Conservation (phyloP, 2,888 invertebrate species). For the Drosophila merina region DNA sequence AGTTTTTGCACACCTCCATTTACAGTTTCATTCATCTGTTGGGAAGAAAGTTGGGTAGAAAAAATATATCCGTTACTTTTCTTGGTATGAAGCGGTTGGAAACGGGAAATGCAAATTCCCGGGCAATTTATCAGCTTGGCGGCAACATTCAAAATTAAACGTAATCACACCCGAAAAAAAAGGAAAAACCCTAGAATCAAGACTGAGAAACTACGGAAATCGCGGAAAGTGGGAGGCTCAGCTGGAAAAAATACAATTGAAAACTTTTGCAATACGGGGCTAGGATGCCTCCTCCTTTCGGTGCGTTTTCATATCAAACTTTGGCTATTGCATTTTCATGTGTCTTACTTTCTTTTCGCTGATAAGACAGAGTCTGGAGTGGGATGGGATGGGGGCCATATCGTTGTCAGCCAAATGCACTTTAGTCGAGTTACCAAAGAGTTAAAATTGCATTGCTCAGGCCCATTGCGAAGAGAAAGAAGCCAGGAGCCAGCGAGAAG, state of each 20-base stretch:
- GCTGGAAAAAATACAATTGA: constrained; percentile 66
- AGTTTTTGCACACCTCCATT: constrained; percentile 13
- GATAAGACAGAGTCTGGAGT: constrained; percentile 50
- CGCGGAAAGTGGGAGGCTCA: constrained; percentile 15
- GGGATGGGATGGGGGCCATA: constrained; percentile 37
- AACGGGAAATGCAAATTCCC: constrained; percentile 63
- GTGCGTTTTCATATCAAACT: constrained; percentile 79
- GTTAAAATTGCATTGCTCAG: constrained; percentile 78
- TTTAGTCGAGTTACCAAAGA: constrained; percentile 77
- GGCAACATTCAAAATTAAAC: constrained; percentile 69
- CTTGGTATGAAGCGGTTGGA: constrained; percentile 8
- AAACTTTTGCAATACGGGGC: constrained; percentile 77
- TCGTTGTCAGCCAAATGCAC: constrained; percentile 75
- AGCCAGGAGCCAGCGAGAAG: constrained; percentile 4
- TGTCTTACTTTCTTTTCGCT: constrained; percentile 67
- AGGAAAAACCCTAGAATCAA: constrained; percentile 44
- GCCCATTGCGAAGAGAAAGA: constrained; percentile 40
- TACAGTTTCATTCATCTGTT: constrained; percentile 40
- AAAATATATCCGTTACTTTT: constrained; percentile 11
- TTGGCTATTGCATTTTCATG: constrained; percentile 79
- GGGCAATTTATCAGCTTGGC: constrained; percentile 63
- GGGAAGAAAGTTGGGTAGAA: constrained; percentile 33
- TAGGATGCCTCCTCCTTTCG: constrained; percentile 30
- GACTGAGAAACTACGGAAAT: constrained; percentile 24
- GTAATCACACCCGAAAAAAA: constrained; percentile 62